Base-by-base conservation (phyloP, 2,113 vertebrate genomes). In the Zingel zingel region DNA sequence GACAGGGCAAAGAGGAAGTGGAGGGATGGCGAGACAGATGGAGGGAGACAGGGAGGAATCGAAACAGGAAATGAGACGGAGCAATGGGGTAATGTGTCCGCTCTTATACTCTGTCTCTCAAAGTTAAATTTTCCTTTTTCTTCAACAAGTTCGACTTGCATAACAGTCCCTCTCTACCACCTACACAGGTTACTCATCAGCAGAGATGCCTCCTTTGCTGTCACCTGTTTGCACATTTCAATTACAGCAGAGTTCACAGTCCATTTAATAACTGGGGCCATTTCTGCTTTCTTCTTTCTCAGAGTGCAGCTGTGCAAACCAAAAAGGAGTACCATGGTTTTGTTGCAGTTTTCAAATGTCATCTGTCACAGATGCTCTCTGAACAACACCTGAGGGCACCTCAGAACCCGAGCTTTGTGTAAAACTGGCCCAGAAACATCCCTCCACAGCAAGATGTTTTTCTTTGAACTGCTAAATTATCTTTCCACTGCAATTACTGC, bases 191-290 rank as follows among this genome's bases (percentile, higher is more conserved):
- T 58, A 75, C 48, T 59, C 36, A 3, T 74, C 76, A 78, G 76
- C 68, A 23, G 56, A 61, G 27, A 69, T 39, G 61, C 0, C 25
- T 51, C 67, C 33, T 63, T 23, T 62, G 56, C 72, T 51, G 64
- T 69, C 23, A 47, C 59, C 72, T 66, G 27, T 62, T 71, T 77
- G 43, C 54, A 77, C 63, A 77, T 84, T 88, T 86, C 63, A 73
- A 56, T 76, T 70, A 82, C 86, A 64, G 33, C 72, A n/a, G 1
- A 77, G 75, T 74, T 87, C 84, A 86, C 64, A 61, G 58, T 80
- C 77, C 63, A 63, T 85, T 86, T 74, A 30, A 64, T 51, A 54
- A 62, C 30, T 36, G 27, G 3, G 67, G 25, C 16, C 21, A 48
- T 62, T 79, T 83, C 18, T 8, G 36, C 19, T 82, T 84, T 61